These are phyloP conservation scores for Aethes cnicana DNA, from an alignment of 2,888 invertebrate genomes.

Conservation along the genomic window DNA sequence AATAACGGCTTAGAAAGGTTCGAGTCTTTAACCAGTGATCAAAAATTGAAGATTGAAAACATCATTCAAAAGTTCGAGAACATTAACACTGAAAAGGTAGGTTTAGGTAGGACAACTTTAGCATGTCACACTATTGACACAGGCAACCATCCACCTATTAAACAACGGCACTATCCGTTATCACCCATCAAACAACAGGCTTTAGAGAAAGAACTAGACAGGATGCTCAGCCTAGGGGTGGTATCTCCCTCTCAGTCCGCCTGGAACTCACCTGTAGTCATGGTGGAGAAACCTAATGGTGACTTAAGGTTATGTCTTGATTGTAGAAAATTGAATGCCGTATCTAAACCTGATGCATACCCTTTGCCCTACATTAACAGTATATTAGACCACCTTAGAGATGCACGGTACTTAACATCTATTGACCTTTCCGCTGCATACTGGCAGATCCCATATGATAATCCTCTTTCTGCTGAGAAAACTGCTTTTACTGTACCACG, in stretches of 20 bases:
- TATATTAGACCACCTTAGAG: background rate
- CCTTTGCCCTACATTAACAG: conserved; percentile 1
- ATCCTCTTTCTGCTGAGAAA: background rate
- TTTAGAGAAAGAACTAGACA: background rate
- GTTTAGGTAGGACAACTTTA: background rate
- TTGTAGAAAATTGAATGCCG: background rate
- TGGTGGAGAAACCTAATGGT: conserved; percentile 2
- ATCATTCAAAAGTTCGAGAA: background rate
- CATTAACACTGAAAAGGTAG: background rate
- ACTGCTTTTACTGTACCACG: background rate
- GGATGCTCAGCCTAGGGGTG: background rate
- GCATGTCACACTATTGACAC: background rate
- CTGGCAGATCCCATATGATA: background rate
- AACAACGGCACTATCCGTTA: background rate
- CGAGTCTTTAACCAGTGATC: background rate
- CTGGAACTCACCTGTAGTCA: conserved; percentile 3
- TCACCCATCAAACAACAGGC: background rate
- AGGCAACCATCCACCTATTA: background rate
- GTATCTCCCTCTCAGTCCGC: background rate
- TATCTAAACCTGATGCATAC: background rate
- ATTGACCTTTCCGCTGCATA: background rate
- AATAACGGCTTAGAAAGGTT: background rate
- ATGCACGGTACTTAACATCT: background rate
- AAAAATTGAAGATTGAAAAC: background rate
- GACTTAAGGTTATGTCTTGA: conserved; percentile 3